Evolutionary conservation across 2,888 invertebrate species (phyloP), one percentile per base, ranked within the genome.

Genomic region (Acronicta psi): DNA sequence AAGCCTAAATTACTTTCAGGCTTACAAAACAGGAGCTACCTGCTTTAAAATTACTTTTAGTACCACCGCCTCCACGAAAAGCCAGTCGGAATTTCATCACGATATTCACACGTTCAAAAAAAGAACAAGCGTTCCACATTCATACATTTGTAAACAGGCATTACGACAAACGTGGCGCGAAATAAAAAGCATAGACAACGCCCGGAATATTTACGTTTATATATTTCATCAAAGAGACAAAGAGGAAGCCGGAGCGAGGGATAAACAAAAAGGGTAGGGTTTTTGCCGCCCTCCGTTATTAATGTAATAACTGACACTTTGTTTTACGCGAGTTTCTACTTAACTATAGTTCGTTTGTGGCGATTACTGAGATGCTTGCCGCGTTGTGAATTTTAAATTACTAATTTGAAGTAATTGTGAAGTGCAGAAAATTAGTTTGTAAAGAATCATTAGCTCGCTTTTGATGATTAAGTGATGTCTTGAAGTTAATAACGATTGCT

Each of bases 281-380:
- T 87, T 87, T 86, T 83, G 85, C 80, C 79, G 70, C 80, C 88
- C 87, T 85, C 82, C 86, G 87, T 92, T 92, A 93, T 93, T 92
- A 93, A 93, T 92, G 89, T 91, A 90, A 92, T 93, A 93, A 90
- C 92, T 86, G 91, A 91, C 93, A 91, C 91, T 92, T 93, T 92
- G 90, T 91, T 93, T 91, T 91, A 93, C 89, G 90, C 82, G 86
- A 89, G 86, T 90, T 89, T 80, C 81, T 84, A 89, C 90, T 91
- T 88, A 82, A 74, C 85, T 89, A 87, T 89, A 89, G 85, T 86
- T 86, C 53, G 52, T 65, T 74, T 81, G 85, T 83, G 79, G 52
- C 68, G 69, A 69, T 69, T 73, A 75, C 68, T 52, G 56, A 67
- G 64, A 64, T 64, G 60, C 58, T 61, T 25, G 29, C 40, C 55